These are phyloP conservation scores for Oryzias celebensis DNA, from an alignment of 2,113 vertebrate species.

Conservation along the genomic window DNA sequence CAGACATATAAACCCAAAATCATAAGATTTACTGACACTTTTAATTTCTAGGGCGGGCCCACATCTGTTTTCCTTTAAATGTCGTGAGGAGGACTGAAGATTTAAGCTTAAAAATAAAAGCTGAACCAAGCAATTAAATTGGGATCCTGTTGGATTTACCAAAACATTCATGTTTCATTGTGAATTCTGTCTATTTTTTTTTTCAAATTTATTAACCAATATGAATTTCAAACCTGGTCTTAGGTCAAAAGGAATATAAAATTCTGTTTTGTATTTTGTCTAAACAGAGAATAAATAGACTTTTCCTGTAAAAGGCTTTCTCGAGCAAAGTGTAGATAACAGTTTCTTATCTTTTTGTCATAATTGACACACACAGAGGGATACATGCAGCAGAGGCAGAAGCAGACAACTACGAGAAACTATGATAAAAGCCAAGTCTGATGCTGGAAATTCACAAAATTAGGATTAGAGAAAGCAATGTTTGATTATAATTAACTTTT, in stretches of 20 bases:
- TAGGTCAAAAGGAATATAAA: too few species aligned
- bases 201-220: too few species aligned
- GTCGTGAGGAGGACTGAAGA: too few species aligned
- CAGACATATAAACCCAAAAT: slow-evolving; percentile 80
- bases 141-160: background rate
- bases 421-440: too few species aligned
- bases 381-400: too few species aligned
- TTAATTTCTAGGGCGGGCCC: slow-evolving; percentile 64
- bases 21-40: slow-evolving; percentile 82
- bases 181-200: too few species aligned
- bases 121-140: background rate
- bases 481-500: too few species aligned
- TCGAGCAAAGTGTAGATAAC: background rate
- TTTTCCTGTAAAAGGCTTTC: background rate
- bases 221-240: too few species aligned
- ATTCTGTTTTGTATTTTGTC: too few species aligned
- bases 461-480: too few species aligned
- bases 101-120: background rate
- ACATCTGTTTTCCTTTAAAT: background rate
- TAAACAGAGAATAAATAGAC: background rate
- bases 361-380: background rate
- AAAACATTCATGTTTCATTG: background rate
- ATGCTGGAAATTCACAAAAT: too few species aligned
- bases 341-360: background rate
- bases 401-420: background rate